These are phyloP conservation scores for Mormyrops boulengeri DNA, from an alignment of 2,797 vertebrate genomes.

Conservation along the genomic window DNA sequence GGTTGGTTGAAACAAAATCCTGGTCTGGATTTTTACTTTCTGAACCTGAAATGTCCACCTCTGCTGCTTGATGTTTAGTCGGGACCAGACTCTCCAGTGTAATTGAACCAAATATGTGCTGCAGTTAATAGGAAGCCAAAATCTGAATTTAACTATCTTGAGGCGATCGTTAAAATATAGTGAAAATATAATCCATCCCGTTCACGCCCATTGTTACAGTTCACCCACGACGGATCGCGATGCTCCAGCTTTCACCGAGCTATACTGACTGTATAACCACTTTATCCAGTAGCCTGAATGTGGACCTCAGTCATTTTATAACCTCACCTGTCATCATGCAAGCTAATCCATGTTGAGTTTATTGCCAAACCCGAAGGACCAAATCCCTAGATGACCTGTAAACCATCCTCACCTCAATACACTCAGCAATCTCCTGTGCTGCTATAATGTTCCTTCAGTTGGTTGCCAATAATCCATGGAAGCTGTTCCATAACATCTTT, in stretches of 20 bases:
- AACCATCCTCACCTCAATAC: neutral
- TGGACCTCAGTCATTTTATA: neutral
- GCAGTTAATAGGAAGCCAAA: neutral
- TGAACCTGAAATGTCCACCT: neutral
- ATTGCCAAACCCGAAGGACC: neutral
- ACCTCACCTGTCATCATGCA: neutral
- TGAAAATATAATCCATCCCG: neutral
- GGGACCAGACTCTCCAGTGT: neutral
- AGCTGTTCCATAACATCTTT: neutral
- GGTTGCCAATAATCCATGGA: neutral
- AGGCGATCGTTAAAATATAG: neutral
- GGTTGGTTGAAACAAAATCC: neutral
- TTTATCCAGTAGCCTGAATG: neutral
- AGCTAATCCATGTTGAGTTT: neutral
- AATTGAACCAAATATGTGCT: neutral
- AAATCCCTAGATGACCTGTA: neutral
- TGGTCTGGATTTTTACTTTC: neutral
- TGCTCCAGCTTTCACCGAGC: neutral
- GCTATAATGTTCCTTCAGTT: neutral
- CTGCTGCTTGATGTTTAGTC: neutral
- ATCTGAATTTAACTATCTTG: neutral
- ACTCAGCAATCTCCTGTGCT: neutral
- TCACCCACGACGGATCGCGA: neutral
- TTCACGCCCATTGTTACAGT: neutral
- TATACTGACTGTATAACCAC: neutral